Conservation (phyloP, 2,113 vertebrate genomes). For the Ovis aries region DNA sequence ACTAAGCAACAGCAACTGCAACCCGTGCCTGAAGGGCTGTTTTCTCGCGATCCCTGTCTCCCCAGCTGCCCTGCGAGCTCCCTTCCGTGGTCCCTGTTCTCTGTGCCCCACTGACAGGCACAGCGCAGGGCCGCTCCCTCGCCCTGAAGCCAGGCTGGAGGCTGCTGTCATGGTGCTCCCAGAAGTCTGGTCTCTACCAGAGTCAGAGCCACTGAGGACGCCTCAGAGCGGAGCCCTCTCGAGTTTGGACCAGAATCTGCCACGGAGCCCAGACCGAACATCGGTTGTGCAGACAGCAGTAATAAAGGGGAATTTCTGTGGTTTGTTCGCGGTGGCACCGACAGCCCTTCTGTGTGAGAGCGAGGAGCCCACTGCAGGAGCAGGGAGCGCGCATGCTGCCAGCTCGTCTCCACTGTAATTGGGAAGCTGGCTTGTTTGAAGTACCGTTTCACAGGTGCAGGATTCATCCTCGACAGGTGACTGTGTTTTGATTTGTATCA, state of each 20-base stretch:
- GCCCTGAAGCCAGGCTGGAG: neutral
- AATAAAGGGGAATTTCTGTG: neutral
- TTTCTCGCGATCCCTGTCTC: neutral
- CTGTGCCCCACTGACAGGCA: too few relatives aligned
- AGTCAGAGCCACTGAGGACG: neutral
- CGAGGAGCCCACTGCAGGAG: neutral
- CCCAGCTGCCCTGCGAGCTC: neutral
- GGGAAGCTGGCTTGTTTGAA: neutral
- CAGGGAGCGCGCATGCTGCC: neutral
- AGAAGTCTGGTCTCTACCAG: neutral
- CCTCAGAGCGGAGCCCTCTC: neutral
- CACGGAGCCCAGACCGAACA: neutral
- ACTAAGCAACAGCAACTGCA: neutral
- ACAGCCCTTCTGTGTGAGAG: neutral
- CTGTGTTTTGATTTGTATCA: conserved; percentile 61
- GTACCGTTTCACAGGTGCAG: conserved; percentile 43
- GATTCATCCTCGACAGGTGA: conserved; percentile 40
- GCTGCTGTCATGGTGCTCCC: fast-evolving
- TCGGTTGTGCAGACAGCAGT: conserved; percentile 5
- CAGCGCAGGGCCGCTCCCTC: neutral
- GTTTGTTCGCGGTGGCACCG: neutral
- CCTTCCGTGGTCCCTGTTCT: neutral
- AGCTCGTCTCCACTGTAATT: neutral
- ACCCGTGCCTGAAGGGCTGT: fast-evolving
- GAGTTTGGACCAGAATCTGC: neutral